phyloP scores from a whole-genome alignment of 2,797 vertebrate genomes.

The Acrossocheilus wenchowensis region DNA sequence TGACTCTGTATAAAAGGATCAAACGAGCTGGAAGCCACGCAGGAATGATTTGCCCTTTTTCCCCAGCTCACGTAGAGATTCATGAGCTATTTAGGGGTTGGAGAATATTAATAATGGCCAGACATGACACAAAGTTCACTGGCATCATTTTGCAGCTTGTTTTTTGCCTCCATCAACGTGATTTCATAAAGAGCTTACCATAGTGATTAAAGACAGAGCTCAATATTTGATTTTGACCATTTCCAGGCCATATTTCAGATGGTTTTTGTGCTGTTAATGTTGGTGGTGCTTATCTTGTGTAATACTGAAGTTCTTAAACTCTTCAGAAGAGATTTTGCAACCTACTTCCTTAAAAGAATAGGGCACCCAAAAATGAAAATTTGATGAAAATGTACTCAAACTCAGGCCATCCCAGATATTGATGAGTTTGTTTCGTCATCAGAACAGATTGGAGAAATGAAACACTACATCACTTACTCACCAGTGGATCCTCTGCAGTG shows the following conservation, averaged over 20 bases:
- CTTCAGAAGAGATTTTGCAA: slow-evolving; percentile 2
- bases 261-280: background rate
- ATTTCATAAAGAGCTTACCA: slow-evolving; percentile 44
- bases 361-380: background rate
- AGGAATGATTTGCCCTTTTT: slow-evolving; percentile 10
- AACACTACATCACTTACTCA: background rate
- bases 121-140: slow-evolving; percentile 50
- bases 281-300: background rate
- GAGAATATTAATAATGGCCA: slow-evolving; percentile 57
- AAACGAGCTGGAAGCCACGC: slow-evolving; percentile 21
- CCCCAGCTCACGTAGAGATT: slow-evolving; percentile 42
- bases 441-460: background rate
- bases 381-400: background rate
- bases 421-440: background rate
- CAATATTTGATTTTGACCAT: slow-evolving; percentile 7
- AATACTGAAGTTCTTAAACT: background rate
- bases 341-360: background rate
- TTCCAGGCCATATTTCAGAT: background rate
- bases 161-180: slow-evolving; percentile 22
- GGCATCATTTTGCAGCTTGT: slow-evolving; percentile 41
- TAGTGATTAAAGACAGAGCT: slow-evolving; percentile 16
- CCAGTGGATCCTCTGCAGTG: background rate
- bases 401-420: background rate
- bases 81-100: slow-evolving; percentile 48
- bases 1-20: slow-evolving; percentile 23